Evolutionary conservation across 2,113 vertebrate genomes (phyloP).

Genomic region (Tenrec ecaudatus): DNA sequence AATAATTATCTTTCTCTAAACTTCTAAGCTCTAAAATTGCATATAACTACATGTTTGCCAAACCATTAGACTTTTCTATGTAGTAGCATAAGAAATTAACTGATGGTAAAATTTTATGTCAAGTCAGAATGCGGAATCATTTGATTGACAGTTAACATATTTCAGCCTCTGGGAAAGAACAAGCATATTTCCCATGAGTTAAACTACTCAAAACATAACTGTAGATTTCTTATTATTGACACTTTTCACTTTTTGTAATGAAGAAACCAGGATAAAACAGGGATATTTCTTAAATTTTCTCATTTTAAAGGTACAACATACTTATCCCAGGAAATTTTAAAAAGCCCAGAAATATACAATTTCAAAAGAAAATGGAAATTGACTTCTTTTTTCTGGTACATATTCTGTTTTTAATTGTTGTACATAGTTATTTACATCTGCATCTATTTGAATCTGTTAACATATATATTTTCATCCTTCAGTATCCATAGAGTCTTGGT

Average conservation of each 20-base stretch:
- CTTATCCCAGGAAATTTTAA: background rate
- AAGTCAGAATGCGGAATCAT: conserved; percentile 58
- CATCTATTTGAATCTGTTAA: background rate
- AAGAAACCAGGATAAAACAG: background rate
- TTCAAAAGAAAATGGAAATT: background rate
- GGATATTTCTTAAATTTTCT: background rate
- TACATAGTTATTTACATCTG: background rate
- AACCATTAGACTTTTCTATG: conserved; percentile 10
- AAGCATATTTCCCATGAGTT: conserved; percentile 34
- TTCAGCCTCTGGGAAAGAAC: conserved; percentile 30
- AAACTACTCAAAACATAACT: conserved; percentile 29
- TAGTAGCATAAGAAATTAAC: conserved; percentile 13
- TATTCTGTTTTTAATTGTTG: background rate
- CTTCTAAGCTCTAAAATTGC: background rate
- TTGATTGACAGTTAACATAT: conserved; percentile 47
- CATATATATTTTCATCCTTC: too few species aligned
- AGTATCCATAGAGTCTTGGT: too few species aligned
- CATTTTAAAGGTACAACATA: conserved; percentile 18
- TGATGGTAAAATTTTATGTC: conserved; percentile 60
- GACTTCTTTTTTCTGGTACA: background rate
- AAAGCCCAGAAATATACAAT: conserved; percentile 24
- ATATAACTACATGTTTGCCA: background rate
- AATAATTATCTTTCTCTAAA: conserved; percentile 23
- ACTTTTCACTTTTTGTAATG: conserved; percentile 27
- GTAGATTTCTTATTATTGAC: conserved; percentile 49